These are phyloP conservation scores for Etia nguti DNA, from an alignment of 2,113 vertebrate species.

Conservation along the genomic window DNA sequence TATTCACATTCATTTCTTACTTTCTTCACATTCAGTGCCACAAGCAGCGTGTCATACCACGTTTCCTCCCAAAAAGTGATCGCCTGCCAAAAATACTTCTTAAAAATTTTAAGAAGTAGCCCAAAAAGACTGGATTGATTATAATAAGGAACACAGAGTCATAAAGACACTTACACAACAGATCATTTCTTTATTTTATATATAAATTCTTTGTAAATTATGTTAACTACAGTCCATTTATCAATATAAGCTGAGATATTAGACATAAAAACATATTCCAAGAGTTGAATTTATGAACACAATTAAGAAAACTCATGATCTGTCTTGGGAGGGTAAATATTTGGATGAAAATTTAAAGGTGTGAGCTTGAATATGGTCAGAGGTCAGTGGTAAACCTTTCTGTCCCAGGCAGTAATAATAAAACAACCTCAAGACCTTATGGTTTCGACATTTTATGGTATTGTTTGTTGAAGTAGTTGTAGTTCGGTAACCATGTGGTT, in stretches of 20 bases:
- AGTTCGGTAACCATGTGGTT: neutral
- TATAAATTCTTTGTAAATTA: neutral
- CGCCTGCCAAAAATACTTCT: neutral
- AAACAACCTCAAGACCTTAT: neutral
- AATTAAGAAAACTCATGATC: neutral
- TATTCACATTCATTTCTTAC: neutral
- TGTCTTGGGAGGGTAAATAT: neutral
- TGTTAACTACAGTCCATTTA: neutral
- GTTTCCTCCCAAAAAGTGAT: neutral
- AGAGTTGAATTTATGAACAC: neutral
- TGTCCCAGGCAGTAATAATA: neutral
- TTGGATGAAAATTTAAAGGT: neutral
- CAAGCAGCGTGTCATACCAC: neutral
- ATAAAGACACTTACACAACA: neutral
- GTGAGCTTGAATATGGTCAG: neutral
- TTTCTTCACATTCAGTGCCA: neutral
- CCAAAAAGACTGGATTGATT: neutral
- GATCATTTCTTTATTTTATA: no score
- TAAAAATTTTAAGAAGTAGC: neutral
- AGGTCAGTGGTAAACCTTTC: neutral
- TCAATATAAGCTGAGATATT: neutral
- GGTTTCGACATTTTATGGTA: neutral
- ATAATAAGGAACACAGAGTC: neutral
- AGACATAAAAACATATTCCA: neutral
- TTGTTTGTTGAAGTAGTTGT: neutral